Evolutionary conservation across 2,888 invertebrate species (phyloP).

Genomic region (Halictus quadricinctus): DNA sequence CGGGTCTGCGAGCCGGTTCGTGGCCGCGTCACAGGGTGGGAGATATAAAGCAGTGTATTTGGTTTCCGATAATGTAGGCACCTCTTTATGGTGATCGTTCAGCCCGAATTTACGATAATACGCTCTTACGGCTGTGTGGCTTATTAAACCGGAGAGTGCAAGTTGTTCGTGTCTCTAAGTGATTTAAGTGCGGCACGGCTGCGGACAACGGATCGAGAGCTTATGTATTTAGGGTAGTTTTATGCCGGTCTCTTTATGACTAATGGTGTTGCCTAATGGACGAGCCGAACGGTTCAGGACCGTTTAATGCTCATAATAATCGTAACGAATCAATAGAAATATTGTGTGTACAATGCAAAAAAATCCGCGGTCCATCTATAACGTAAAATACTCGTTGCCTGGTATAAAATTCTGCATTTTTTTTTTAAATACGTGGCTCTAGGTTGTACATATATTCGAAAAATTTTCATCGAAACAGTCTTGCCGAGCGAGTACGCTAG

Average conservation of each 20-base stretch:
- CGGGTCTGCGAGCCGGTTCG: slow-evolving; percentile 15
- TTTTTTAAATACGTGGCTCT: background rate
- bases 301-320: background rate
- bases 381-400: background rate
- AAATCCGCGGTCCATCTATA: too few relatives aligned
- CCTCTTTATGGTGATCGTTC: slow-evolving; percentile 42
- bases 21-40: background rate
- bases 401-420: background rate
- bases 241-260: background rate
- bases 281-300: background rate
- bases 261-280: background rate
- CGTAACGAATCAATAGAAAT: background rate
- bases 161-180: slow-evolving; percentile 22
- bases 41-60: slow-evolving; percentile 23
- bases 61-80: slow-evolving; percentile 38
- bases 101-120: slow-evolving; percentile 39
- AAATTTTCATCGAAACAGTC: slow-evolving; percentile 44
- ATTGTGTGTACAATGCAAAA: background rate
- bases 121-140: slow-evolving; percentile 38
- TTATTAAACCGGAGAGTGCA: slow-evolving; percentile 45
- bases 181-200: slow-evolving; percentile 13
- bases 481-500: background rate
- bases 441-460: background rate
- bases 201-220: slow-evolving; percentile 8
- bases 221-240: background rate